phyloP scores from a whole-genome alignment of 2,888 invertebrate species.

The Acheta domesticus region DNA sequence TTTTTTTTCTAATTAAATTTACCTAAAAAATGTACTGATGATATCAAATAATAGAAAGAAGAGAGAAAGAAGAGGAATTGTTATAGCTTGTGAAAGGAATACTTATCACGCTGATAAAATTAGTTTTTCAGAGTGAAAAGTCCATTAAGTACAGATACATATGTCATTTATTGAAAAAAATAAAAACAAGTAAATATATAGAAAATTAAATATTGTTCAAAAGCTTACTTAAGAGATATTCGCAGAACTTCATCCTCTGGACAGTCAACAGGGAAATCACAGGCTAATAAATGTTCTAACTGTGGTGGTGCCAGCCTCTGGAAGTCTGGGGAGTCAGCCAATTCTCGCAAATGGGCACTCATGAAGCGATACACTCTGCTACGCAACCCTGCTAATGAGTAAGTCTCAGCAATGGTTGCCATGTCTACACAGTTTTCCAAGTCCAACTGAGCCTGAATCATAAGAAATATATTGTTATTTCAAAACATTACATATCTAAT shows the following conservation, averaged over 20 bases:
- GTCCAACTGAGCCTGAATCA: constrained; percentile 58
- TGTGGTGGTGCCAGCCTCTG: constrained; percentile 59
- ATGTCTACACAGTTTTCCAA: constrained; percentile 70
- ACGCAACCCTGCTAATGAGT: constrained; percentile 58
- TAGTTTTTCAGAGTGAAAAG: too few species aligned
- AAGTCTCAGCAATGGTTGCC: constrained; percentile 65
- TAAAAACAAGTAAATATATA: too few species aligned
- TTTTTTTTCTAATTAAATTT: too few species aligned
- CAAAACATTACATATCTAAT: not conserved
- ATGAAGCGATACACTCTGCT: constrained; percentile 63
- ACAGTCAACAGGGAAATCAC: constrained; percentile 67
- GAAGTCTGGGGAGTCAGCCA: constrained; percentile 59
- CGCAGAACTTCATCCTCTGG: constrained; percentile 54
- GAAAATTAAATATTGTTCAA: not conserved
- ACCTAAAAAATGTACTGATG: too few species aligned
- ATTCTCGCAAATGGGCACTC: constrained; percentile 59
- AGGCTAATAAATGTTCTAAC: constrained; percentile 58
- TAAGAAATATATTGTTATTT: constrained; percentile 22
- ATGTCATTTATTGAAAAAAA: too few species aligned
- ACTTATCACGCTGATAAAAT: too few species aligned
- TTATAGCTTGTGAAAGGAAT: too few species aligned
- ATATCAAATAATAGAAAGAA: too few species aligned
- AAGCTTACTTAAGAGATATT: not conserved
- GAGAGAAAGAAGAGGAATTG: too few species aligned
- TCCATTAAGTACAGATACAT: too few species aligned